phyloP scores from a whole-genome alignment of 2,113 vertebrate species.

The Addax nasomaculatus region DNA sequence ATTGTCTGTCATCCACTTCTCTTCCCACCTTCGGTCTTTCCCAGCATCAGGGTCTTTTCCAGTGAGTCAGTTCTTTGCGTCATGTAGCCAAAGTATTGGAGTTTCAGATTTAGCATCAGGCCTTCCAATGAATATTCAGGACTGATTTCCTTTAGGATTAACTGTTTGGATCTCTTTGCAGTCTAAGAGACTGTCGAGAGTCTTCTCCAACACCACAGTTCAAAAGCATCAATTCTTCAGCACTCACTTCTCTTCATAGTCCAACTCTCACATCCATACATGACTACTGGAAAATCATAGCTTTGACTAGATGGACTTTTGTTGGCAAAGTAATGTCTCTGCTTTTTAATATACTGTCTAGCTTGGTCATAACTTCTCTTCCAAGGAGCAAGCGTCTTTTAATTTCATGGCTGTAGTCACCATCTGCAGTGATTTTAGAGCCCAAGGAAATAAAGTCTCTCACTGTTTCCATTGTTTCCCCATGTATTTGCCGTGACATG shows the following conservation, averaged over 20 bases:
- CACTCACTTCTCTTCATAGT: background rate
- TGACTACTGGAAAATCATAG: background rate
- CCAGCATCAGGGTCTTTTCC: background rate
- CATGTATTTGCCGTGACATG: fast-evolving
- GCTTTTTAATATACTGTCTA: background rate
- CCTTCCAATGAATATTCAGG: background rate
- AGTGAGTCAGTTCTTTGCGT: background rate
- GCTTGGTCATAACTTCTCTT: background rate
- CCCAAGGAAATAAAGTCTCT: background rate
- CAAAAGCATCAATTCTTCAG: background rate
- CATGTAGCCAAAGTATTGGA: background rate
- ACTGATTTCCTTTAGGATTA: background rate
- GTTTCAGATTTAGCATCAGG: background rate
- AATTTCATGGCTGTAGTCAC: background rate
- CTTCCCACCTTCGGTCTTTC: background rate
- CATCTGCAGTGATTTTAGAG: background rate
- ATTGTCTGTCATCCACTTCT: background rate
- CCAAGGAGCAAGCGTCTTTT: background rate
- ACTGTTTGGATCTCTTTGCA: background rate
- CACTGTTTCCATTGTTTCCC: background rate
- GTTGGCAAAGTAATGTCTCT: background rate
- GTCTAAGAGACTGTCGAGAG: background rate
- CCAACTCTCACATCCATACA: background rate
- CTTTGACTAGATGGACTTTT: background rate
- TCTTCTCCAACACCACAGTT: background rate